Base-by-base conservation (phyloP, 2,888 invertebrate species). In the Idaea straminata region DNA sequence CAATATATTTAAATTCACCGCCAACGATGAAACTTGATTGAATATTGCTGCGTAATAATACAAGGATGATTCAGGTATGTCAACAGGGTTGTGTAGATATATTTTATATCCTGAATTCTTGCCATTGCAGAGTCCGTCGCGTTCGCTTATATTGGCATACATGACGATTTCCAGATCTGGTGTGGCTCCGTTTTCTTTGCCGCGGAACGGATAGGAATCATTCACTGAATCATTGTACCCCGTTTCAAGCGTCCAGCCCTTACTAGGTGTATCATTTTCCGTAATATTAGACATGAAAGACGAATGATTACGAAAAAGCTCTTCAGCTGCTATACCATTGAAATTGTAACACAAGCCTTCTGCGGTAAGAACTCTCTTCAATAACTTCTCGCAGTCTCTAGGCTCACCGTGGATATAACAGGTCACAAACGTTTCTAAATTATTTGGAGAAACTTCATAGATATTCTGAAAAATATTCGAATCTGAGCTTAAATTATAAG, bases 81-180 rank as follows among this genome's bases (percentile, higher is more conserved):
- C 78, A 4, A 75, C 70, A 4, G 79, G 80, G 58, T 81, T 75
- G 10, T 79, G 79, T 5, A 80, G 61, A 60, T 70, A 80, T 15
- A 81, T 72, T 77, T 80, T 77, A 61, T 66, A 79, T 16, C 79
- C 79, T 25, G 68, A 68, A 59, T 70, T 72, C 0, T 72, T 7
- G 5, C 62, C 63, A 35, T 77, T 75, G 61, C 80, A 80, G 3
- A 69, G 34, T 0, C 61, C 62, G 63, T 78, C 76, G 5, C 69
- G 63, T 6, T 74, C 69, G 6, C 57, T 38, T 5, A 62, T 34
- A 5, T 59, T 57, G 59, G 72, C 69, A 13, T 35, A 60, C 0
- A 79, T 38, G 5, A 67, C 34, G 13, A 80, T 59, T 15, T 66
- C 16, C n/a, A 80, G 66, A 60, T 77, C 74, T 0, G 77, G 71